phyloP scores from a whole-genome alignment of 2,797 vertebrate genomes.

The Scarus forsteni region DNA sequence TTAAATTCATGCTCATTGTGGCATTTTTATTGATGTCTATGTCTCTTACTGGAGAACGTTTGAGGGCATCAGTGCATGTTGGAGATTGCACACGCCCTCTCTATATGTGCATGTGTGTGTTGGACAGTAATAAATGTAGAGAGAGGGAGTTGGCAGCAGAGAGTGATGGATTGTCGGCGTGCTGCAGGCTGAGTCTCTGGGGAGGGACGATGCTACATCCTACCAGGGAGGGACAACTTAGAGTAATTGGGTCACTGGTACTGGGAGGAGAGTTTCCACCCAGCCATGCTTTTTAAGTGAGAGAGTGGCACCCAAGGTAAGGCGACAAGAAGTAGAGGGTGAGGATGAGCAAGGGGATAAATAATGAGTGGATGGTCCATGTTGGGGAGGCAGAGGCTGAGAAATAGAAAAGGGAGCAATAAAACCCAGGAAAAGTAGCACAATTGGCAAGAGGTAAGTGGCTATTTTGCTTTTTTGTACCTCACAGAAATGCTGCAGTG shows the following conservation, averaged over 20 bases:
- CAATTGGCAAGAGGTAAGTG: conserved; percentile 44
- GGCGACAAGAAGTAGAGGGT: conserved; percentile 37
- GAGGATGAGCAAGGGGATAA: conserved; percentile 44
- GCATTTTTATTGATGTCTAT: conserved; percentile 39
- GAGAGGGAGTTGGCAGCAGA: conserved; percentile 62
- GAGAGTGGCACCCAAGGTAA: conserved; percentile 46
- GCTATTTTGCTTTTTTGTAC: conserved; percentile 51
- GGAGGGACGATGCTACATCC: conserved; percentile 71
- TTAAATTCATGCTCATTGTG: conserved; percentile 33
- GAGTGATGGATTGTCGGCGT: conserved; percentile 74
- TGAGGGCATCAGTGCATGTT: conserved; percentile 26
- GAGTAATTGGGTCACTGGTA: conserved; percentile 83
- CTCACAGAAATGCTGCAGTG: conserved; percentile 36
- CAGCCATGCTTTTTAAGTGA: conserved; percentile 61
- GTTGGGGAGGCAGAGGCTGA: conserved; percentile 15
- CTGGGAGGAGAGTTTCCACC: conserved; percentile 64
- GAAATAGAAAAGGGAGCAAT: conserved; percentile 27
- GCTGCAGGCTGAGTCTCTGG: conserved; percentile 68
- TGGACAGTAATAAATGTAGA: conserved; percentile 62
- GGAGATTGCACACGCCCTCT: conserved; percentile 15
- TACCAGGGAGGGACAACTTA: conserved; percentile 74
- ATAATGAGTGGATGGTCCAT: conserved; percentile 58
- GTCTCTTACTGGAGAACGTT: conserved; percentile 27
- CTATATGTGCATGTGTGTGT: conserved; percentile 18
- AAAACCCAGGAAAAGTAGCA: conserved; percentile 19